Conservation (phyloP, 1,140 invertebrate genomes). For the Harlomillsia oculata region DNA sequence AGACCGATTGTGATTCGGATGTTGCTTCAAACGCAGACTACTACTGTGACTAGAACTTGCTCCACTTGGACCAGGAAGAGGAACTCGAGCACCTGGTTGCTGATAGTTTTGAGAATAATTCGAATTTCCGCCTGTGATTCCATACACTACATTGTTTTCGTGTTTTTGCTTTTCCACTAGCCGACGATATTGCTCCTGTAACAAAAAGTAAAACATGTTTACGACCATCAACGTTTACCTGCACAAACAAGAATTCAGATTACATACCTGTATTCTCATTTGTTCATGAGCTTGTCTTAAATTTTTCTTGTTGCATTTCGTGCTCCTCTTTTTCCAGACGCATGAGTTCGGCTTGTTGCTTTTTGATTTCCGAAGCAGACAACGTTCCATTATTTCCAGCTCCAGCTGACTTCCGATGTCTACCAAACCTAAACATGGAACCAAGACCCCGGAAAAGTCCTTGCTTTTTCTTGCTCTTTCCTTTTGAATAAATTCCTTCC, state of each 20-base stretch:
- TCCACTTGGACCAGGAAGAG: neutral
- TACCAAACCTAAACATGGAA: conserved; percentile 73
- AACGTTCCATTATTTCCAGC: conserved; percentile 41
- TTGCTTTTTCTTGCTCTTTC: conserved; percentile 52
- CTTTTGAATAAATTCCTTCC: conserved; percentile 30
- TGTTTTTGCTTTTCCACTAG: conserved; percentile 39
- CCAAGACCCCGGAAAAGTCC: conserved; percentile 65
- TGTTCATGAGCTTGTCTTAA: conserved; percentile 40
- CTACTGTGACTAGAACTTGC: conserved; percentile 1
- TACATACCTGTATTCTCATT: conserved; percentile 40
- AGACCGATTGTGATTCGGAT: conserved; percentile 31
- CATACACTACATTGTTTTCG: conserved; percentile 19
- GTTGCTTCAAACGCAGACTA: conserved; percentile 15
- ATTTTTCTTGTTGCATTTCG: conserved; percentile 35
- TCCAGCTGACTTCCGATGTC: conserved; percentile 57
- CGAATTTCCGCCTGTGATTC: conserved; percentile 12
- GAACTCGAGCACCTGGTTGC: neutral
- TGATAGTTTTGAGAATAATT: conserved; percentile 2
- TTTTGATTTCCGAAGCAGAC: conserved; percentile 40
- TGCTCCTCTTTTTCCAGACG: conserved; percentile 29
- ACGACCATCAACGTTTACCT: neutral
- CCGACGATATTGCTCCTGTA: conserved; percentile 41
- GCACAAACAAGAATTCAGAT: neutral
- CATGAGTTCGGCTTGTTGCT: conserved; percentile 39
- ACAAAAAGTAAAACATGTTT: neutral